A percentile compares a stretch with the other conserved stretches of the same genome.
Evolutionary conservation across 2,888 invertebrate genomes (phyloP).

Genomic region (Troglohyphantes excavatus): DNA sequence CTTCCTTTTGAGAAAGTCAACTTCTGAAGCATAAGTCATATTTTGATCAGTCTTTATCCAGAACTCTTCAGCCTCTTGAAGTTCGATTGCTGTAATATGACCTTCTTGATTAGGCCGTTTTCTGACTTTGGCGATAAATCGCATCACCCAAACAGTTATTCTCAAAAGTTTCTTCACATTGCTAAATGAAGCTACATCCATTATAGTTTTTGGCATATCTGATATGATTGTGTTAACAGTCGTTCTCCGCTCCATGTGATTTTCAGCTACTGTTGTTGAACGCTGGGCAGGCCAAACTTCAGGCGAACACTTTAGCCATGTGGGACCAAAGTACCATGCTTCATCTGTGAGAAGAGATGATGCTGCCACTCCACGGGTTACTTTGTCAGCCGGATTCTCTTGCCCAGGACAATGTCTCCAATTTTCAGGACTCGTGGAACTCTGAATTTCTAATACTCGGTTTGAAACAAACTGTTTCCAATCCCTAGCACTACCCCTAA

Average conservation of each 20-base stretch:
- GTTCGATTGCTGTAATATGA: background rate
- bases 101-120: background rate
- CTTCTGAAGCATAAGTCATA: too few relatives aligned
- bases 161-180: background rate
- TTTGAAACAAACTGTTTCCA: background rate
- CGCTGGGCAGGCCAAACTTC: background rate
- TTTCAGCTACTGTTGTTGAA: background rate
- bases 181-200: background rate
- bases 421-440: background rate
- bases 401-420: slow-evolving; percentile 8
- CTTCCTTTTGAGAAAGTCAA: background rate
- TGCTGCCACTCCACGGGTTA: background rate
- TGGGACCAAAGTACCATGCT: slow-evolving; percentile 1
- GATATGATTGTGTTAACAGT: background rate
- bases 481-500: background rate
- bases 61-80: too few relatives aligned
- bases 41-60: too few relatives aligned
- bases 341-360: background rate
- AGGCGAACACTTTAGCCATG: background rate
- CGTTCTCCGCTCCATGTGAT: slow-evolving; percentile 9
- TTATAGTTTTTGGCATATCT: background rate
- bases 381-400: slow-evolving; percentile 1
- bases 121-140: background rate
- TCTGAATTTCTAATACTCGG: background rate
- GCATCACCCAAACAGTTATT: background rate